phyloP scores from a whole-genome alignment of 2,797 vertebrate genomes.

The Pseudomugil gertrudae region DNA sequence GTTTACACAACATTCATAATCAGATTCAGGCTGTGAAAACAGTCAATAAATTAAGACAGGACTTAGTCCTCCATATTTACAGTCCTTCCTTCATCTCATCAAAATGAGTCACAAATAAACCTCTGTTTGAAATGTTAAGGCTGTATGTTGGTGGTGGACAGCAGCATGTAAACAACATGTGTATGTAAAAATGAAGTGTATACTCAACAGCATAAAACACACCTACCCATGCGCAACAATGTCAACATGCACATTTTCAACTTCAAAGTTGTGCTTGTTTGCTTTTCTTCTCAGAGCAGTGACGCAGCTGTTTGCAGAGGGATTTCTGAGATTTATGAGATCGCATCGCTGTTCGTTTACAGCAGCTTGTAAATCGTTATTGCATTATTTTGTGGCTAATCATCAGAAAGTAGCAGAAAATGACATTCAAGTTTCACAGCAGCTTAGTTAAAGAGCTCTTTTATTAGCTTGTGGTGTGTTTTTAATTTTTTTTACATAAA shows the following conservation, averaged over 20 bases:
- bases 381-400: neutral
- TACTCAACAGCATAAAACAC: neutral
- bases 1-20: constrained; percentile 15
- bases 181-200: neutral
- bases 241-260: constrained; percentile 1
- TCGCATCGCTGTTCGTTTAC: constrained; percentile 1
- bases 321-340: constrained; percentile 21
- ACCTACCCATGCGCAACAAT: neutral
- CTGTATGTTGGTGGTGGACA: constrained; percentile 1
- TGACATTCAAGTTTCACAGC: neutral
- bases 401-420: neutral
- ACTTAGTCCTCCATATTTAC: constrained; percentile 25
- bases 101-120: constrained; percentile 41
- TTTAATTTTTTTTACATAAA: neutral
- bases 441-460: neutral
- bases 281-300: constrained; percentile 1
- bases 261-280: constrained; percentile 22
- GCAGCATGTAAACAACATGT: constrained; percentile 5
- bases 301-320: neutral
- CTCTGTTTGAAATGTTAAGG: constrained; percentile 18
- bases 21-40: constrained; percentile 18
- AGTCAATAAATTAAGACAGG: constrained; percentile 26
- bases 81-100: constrained; percentile 12
- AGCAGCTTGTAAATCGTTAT: constrained; percentile 3
- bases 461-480: neutral